Conservation (phyloP, 2,888 invertebrate genomes). For the Zaprionus lineosus region DNA sequence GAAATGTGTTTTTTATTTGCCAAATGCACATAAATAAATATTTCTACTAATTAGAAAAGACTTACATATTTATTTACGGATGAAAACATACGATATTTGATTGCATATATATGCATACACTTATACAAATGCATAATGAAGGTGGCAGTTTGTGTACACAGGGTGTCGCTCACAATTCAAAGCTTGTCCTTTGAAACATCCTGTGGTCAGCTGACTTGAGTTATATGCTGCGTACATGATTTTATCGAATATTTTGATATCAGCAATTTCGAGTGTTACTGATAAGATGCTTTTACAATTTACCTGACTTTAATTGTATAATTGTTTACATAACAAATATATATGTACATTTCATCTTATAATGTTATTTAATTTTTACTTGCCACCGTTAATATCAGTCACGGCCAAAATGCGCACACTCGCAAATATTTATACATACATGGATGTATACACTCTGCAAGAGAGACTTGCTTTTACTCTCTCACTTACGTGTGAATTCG, state of each 20-base stretch:
- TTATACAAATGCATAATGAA: too few relatives aligned
- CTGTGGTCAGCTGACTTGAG: constrained; percentile 35
- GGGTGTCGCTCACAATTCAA: constrained; percentile 24
- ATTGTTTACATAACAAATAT: constrained; percentile 26
- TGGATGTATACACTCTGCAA: constrained; percentile 7
- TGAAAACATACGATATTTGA: constrained; percentile 5
- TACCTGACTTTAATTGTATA: too few relatives aligned
- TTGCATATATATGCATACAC: background rate
- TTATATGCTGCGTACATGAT: constrained; percentile 17
- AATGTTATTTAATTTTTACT: constrained; percentile 33
- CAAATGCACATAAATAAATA: constrained; percentile 24
- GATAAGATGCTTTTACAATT: too few relatives aligned
- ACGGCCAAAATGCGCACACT: constrained; percentile 44
- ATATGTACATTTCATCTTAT: constrained; percentile 12
- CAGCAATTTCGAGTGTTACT: constrained; percentile 5
- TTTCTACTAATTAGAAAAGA: constrained; percentile 13
- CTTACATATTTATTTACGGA: constrained; percentile 15
- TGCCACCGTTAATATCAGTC: constrained; percentile 46
- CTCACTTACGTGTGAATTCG: background rate
- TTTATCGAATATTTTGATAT: constrained; percentile 35
- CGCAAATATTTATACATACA: constrained; percentile 1
- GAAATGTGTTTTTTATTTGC: constrained; percentile 36
- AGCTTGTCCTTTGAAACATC: constrained; percentile 33
- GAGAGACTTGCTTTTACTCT: constrained; percentile 9
- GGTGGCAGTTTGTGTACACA: constrained; percentile 25